Evolutionary conservation across 2,113 vertebrate genomes (phyloP), one percentile per base, ranked within the genome.

Genomic region (Otus sunia): DNA sequence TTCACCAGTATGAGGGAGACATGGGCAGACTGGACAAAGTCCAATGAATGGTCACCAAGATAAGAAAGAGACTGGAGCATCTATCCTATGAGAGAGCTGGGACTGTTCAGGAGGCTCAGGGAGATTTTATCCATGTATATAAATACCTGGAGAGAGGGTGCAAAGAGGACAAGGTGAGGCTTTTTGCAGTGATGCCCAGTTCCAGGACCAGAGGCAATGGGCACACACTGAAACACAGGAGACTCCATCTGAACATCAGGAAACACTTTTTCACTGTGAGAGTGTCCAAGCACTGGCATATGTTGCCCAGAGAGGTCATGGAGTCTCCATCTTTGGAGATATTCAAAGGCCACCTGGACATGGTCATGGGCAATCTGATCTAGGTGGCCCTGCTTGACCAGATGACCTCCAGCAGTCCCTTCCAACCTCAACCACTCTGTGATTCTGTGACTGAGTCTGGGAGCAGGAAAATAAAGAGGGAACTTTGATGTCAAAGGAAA

Each of bases 1-100:
- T 1, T 68, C 29, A 2, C 10, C 29, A 37, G 15, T 39, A 15
- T 0, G 0, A n/a, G 4, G 43, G 5, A 63, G 8, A 60, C 32
- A 29, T 26, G 7, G 8, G 27, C 3, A 39, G 30, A 32, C 21
- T 50, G 26, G 27, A 34, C 8, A 49, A 23, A 49, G 6, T 55
- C n/a, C 12, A 75, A 19, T 0, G 3, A 80, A 68, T 1, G 12
- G 9, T 3, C 43, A 22, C 13, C 1, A 4, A 67, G 16, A 25
- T 19, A 3, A 50, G 1, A 3, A n/a, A 72, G 12, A 25, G 12
- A 37, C 19, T 29, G 3, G 5, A 59, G 7, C 6, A 13, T 17
- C 49, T 63, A 10, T 83, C 19, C 15, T 80, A 1, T 11, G 16
- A 50, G 16, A 39, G 56, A 68, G 18, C 3, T n/a, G 11, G 21